A percentile compares a stretch with the other conserved stretches of the same genome.
Conservation (phyloP, 2,888 invertebrate species). For the Athripsodes cinereus region DNA sequence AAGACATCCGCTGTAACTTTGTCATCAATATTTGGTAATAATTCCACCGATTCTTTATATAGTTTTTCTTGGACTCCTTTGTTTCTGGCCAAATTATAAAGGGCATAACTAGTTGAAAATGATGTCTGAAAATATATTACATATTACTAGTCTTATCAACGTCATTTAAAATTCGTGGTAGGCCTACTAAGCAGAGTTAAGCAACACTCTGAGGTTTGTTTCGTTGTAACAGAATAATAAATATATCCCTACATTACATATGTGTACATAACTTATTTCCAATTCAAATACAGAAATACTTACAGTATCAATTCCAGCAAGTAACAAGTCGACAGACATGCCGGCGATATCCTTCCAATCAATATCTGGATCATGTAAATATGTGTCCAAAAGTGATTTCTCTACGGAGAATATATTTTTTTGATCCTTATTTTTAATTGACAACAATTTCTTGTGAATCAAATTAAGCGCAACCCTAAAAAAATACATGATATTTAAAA, state of each 20-base stretch:
- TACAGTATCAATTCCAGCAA: constrained; percentile 85
- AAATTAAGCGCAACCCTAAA: constrained; percentile 60
- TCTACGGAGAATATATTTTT: constrained; percentile 23
- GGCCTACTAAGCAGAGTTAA: no score
- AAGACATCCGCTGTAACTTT: constrained; percentile 52
- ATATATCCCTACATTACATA: no score
- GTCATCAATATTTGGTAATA: constrained; percentile 50
- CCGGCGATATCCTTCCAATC: constrained; percentile 76
- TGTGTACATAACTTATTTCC: no score
- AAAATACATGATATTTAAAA: no score
- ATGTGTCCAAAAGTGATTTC: constrained; percentile 58
- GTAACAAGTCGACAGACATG: constrained; percentile 74
- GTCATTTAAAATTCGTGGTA: no score
- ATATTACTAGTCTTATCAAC: no score
- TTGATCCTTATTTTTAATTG: constrained; percentile 32
- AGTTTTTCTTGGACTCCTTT: constrained; percentile 61
- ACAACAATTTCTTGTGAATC: constrained; percentile 47
- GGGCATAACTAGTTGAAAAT: constrained; percentile 66
- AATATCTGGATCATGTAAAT: constrained; percentile 61
- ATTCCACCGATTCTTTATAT: constrained; percentile 52
- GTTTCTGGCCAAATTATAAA: constrained; percentile 75
- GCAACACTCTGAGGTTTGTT: no score
- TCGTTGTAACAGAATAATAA: no score
- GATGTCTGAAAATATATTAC: constrained; percentile 55
- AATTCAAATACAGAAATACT: no score